Conservation (phyloP, 2,113 vertebrate genomes). For the Apaloderma vittatum region DNA sequence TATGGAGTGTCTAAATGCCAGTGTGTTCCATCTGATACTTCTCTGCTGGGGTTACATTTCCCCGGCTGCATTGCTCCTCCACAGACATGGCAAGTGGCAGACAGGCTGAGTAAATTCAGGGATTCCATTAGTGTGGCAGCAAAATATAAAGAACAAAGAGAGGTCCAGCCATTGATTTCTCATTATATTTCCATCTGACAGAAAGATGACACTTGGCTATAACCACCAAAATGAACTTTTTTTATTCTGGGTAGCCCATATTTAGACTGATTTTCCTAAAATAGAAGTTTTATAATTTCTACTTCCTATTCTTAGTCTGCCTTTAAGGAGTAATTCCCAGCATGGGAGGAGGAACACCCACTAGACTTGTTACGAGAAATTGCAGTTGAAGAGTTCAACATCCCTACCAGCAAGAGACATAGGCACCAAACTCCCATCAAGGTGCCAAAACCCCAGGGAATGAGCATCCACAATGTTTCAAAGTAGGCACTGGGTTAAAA, state of each 20-base stretch:
- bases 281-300: constrained; percentile 10
- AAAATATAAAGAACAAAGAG: not conserved
- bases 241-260: constrained; percentile 16
- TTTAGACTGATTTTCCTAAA: constrained; percentile 49
- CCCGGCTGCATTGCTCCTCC: not conserved
- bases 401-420: not conserved
- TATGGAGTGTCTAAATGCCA: not conserved
- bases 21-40: not conserved
- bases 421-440: not conserved
- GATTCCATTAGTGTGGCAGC: constrained; percentile 13
- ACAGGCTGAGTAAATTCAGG: not conserved
- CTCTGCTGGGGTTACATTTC: not conserved
- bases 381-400: not conserved
- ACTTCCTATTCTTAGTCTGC: not conserved
- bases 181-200: constrained; percentile 32
- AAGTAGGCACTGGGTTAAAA: not conserved
- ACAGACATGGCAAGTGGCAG: not conserved
- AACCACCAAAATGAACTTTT: not conserved
- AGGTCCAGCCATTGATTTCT: constrained; percentile 36
- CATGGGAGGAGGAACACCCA: not conserved
- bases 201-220: constrained; percentile 8
- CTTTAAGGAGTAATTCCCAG: not conserved
- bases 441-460: not conserved
- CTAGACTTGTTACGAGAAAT: not conserved
- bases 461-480: not conserved